A percentile compares a stretch with the other conserved stretches of the same genome.
These are phyloP conservation scores for Diadophis punctatus DNA, from an alignment of 2,113 vertebrate genomes.

Conservation along the genomic window DNA sequence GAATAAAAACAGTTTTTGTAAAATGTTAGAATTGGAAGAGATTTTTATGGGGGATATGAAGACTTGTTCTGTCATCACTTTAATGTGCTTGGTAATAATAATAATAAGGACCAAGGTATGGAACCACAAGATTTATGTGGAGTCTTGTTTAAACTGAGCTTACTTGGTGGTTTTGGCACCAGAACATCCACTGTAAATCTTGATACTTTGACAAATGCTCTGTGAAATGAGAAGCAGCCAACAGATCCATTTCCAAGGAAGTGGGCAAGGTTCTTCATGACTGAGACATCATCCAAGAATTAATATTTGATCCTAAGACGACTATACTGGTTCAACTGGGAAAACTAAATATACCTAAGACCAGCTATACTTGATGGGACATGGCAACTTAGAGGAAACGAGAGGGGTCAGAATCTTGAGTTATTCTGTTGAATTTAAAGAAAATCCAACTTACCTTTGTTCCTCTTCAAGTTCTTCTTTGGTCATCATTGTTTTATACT, in stretches of 20 bases:
- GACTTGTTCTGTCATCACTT: not conserved
- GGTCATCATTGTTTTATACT: slow-evolving; percentile 83
- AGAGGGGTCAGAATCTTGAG: not conserved
- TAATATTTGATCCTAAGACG: not conserved
- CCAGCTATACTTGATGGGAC: not conserved
- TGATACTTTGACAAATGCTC: not conserved
- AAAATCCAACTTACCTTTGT: slow-evolving; percentile 77
- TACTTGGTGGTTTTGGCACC: not conserved
- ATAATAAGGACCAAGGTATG: not conserved
- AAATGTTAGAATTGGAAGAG: not conserved
- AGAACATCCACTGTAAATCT: not conserved
- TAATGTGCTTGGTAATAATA: not conserved
- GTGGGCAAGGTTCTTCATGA: not conserved
- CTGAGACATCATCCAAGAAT: not conserved
- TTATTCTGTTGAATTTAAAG: slow-evolving; percentile 14
- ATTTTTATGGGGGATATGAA: not conserved
- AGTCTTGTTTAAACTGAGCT: not conserved
- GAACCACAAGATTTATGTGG: not conserved
- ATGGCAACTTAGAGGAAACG: not conserved
- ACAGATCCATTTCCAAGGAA: not conserved
- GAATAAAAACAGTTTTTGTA: not conserved
- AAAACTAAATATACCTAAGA: accelerated
- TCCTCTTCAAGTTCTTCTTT: slow-evolving; percentile 90
- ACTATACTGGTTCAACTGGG: not conserved
- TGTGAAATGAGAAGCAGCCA: not conserved